phyloP scores from a whole-genome alignment of 2,113 vertebrate species.

The Menidia beryllina region DNA sequence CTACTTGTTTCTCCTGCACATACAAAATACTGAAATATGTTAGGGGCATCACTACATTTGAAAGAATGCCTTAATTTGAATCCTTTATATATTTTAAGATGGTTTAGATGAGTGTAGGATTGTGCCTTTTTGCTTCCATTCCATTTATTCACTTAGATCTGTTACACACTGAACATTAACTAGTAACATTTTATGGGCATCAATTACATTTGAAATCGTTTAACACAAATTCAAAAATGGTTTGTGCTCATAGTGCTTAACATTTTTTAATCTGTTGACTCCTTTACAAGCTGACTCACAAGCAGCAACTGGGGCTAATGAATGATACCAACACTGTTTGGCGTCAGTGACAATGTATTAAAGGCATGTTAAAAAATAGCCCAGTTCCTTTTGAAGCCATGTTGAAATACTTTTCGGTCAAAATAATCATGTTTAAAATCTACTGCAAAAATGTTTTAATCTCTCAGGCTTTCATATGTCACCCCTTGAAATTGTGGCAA shows the following conservation, averaged over 20 bases:
- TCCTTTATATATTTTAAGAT: conserved; percentile 3
- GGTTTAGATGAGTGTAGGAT: conserved; percentile 4
- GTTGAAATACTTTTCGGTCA: no score
- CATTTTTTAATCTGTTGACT: no score
- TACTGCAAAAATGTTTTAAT: no score
- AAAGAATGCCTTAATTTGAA: conserved; percentile 12
- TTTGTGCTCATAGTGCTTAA: not conserved
- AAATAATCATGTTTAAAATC: not conserved
- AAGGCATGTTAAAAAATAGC: no score
- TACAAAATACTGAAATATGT: conserved; percentile 21
- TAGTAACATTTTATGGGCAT: not conserved
- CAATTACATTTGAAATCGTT: not conserved
- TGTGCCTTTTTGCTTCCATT: not conserved
- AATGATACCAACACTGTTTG: no score
- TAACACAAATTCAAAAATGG: not conserved
- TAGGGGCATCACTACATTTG: conserved; percentile 26
- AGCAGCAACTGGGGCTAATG: no score
- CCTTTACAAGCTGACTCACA: no score
- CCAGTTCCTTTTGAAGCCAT: no score
- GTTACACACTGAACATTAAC: not conserved
- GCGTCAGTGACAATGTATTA: no score
- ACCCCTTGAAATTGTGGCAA: not conserved
- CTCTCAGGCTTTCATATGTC: not conserved
- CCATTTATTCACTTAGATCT: not conserved
- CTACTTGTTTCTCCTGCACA: conserved; percentile 14